Base-by-base conservation (phyloP, 1,140 invertebrate species). In the Hyposmocoma kahamanoa region DNA sequence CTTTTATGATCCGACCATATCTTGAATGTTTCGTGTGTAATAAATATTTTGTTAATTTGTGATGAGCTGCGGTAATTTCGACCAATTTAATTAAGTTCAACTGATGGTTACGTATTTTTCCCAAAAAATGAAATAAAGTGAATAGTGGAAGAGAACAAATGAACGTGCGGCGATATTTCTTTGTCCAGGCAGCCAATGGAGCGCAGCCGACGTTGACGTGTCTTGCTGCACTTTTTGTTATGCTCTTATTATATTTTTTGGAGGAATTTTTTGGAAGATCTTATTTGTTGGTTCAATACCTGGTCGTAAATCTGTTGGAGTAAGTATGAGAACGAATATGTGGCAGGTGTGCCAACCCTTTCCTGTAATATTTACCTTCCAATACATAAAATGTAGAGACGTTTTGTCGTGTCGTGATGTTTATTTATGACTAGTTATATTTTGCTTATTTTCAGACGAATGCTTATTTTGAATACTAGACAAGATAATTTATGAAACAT, bases 221-320 rank as follows among this genome's bases (percentile, higher is more conserved):
- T 68, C 66, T 81, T 76, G 71, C 62, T 67, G 63, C 67, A 65
- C 64, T 78, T 81, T 81, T 83, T 85, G 72, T 80, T 45, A 67
- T 67, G 58, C 63, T 80, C 65, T 83, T 83, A 77, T 85, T 83
- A 80, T 83, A 83, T 81, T 83, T 80, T 77, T 78, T 79, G 67
- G 76, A 59, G 50, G 62, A 50, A 72, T 71, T 77, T 81, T 81
- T 80, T 74, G 67, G 71, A 69, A 70, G 68, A 79, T 78, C 71
- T 82, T 77, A 82, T 80, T 84, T 82, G 77, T 84, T 74, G 72
- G 66, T 60, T 76, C 72, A 72, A 72, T 82, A 81, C 73, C 59
- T 68, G 73, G 64, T 69, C 72, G 70, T 82, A 82, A 85, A 85
- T 85, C 76, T 77, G 63, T 62, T 53, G 48, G 38, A 41, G 38